Percentiles rank a stretch among this genome's conserved stretches.
phyloP scores from a whole-genome alignment of 1,140 invertebrate genomes.

The Maconellicoccus hirsutus region DNA sequence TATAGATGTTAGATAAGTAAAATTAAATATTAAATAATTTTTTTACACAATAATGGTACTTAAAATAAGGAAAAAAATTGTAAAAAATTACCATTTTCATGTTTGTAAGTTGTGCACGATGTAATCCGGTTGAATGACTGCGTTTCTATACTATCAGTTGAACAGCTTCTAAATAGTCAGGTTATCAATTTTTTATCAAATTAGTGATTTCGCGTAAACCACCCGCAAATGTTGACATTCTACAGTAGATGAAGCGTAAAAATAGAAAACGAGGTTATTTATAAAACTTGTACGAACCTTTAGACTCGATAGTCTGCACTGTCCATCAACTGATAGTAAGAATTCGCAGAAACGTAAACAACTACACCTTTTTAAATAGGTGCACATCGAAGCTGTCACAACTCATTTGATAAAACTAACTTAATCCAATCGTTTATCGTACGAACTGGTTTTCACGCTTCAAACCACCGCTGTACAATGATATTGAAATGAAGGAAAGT shows the following conservation, averaged over 20 bases:
- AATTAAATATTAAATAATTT: too few species aligned
- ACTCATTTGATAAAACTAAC: neutral
- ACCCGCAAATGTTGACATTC: neutral
- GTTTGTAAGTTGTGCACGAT: neutral
- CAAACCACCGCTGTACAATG: neutral
- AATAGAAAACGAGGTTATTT: neutral
- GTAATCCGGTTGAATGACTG: neutral
- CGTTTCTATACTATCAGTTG: neutral
- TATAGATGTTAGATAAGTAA: too few species aligned
- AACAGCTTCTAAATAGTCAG: neutral
- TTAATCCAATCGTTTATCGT: neutral
- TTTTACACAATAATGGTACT: too few species aligned
- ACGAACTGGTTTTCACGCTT: conserved; percentile 7
- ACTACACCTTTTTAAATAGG: neutral
- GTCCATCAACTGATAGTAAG: neutral
- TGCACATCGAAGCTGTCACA: neutral
- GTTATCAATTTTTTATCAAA: neutral
- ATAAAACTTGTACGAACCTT: neutral
- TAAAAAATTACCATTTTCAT: neutral
- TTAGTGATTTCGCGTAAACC: neutral
- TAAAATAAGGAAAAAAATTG: neutral
- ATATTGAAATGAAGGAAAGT: neutral
- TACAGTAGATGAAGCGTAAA: neutral
- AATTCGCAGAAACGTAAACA: neutral
- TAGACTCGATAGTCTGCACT: neutral